Evolutionary conservation across 2,797 vertebrate species (phyloP).

Genomic region (Danio jaintianensis): DNA sequence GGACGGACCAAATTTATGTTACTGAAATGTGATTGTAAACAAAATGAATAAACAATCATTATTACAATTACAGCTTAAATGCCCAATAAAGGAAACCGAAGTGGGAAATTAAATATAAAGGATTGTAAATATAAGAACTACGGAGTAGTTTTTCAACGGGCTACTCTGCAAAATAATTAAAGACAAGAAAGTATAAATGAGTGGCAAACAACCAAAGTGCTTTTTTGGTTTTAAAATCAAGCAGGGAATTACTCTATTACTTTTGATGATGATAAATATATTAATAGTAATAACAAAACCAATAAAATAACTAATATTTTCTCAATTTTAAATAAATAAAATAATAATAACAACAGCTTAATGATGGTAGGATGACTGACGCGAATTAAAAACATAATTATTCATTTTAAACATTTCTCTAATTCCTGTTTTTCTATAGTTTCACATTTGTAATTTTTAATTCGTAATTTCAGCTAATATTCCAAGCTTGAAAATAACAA

Average conservation of each 20-base stretch:
- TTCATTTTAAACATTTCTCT: neutral
- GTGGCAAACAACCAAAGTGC: neutral
- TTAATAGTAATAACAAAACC: neutral
- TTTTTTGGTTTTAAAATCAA: neutral
- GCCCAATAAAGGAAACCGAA: neutral
- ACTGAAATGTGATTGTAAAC: constrained; percentile 60
- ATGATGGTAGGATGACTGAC: neutral
- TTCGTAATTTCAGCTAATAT: neutral
- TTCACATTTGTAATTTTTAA: neutral
- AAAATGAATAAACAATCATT: neutral
- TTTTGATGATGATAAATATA: neutral
- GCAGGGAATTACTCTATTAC: neutral
- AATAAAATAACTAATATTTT: neutral
- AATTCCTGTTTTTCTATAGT: neutral
- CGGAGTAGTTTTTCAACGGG: neutral
- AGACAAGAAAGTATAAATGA: constrained; percentile 1
- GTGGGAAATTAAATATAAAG: neutral
- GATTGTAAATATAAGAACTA: neutral
- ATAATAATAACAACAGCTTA: neutral
- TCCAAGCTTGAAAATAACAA: neutral
- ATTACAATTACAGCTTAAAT: neutral
- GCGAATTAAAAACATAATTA: neutral
- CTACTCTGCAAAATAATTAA: neutral
- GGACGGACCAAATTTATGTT: constrained; percentile 68
- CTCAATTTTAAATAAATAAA: neutral